phyloP scores from a whole-genome alignment of 2,113 vertebrate species.

The Brachypteracias leptosomus region DNA sequence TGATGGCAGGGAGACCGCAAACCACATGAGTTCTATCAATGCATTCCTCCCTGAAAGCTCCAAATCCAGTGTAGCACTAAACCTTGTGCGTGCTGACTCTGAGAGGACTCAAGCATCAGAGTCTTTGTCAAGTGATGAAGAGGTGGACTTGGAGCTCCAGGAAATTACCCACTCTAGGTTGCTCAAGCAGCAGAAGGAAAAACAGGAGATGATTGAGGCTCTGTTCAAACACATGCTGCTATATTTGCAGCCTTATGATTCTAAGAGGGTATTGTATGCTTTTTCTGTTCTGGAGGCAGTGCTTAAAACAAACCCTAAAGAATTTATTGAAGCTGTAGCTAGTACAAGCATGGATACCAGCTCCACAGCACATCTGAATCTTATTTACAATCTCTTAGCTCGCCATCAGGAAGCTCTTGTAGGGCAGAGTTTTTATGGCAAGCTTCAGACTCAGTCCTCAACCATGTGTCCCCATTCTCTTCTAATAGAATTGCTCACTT shows the following conservation, averaged over 20 bases:
- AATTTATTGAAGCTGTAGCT: slow-evolving; percentile 87
- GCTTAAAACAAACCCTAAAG: slow-evolving; percentile 87
- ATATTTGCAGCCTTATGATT: slow-evolving; percentile 87
- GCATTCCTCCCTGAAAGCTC: slow-evolving; percentile 34
- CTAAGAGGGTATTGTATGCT: slow-evolving; percentile 85
- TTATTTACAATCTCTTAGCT: slow-evolving; percentile 91
- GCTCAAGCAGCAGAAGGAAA: slow-evolving; percentile 84
- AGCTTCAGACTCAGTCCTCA: slow-evolving; percentile 78
- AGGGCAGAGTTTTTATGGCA: slow-evolving; percentile 89
- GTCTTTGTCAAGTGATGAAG: slow-evolving; percentile 93
- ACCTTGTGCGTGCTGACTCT: slow-evolving; percentile 80
- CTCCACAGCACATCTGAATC: slow-evolving; percentile 88
- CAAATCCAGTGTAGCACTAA: neutral
- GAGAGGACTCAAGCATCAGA: slow-evolving; percentile 92
- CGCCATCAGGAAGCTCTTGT: slow-evolving; percentile 92
- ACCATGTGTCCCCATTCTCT: slow-evolving; percentile 79
- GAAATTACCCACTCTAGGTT: slow-evolving; percentile 78
- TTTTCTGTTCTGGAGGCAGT: slow-evolving; percentile 89
- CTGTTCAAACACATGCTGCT: slow-evolving; percentile 90
- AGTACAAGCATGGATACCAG: slow-evolving; percentile 89
- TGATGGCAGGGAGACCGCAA: neutral
- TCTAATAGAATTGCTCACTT: slow-evolving; percentile 89
- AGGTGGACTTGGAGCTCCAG: slow-evolving; percentile 87
- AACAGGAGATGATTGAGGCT: slow-evolving; percentile 82
- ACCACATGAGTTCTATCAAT: neutral